These are phyloP conservation scores for Nasonia oneida DNA, from an alignment of 2,888 invertebrate species.

Conservation along the genomic window DNA sequence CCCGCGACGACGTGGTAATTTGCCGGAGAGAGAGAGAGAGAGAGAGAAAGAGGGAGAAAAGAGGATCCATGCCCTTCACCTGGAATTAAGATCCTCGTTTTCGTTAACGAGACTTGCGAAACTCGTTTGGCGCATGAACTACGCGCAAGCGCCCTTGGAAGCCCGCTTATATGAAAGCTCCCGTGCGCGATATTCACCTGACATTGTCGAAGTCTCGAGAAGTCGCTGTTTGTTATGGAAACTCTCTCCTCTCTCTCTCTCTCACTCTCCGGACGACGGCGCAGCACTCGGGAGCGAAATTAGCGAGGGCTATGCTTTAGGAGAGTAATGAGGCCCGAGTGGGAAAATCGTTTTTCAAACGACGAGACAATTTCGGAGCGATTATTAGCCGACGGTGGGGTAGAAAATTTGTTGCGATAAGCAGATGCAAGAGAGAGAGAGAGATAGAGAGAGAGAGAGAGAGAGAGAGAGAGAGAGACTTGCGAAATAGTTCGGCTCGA, in stretches of 20 bases:
- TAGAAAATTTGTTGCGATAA: constrained; percentile 37
- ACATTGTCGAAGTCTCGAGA: constrained; percentile 57
- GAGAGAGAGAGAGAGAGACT: background rate
- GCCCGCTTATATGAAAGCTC: background rate
- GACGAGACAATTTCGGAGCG: constrained; percentile 31
- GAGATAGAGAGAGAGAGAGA: background rate
- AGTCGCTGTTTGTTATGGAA: constrained; percentile 61
- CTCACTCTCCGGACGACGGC: background rate
- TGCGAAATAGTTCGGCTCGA: constrained; percentile 33
- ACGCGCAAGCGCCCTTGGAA: background rate
- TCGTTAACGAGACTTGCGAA: constrained; percentile 61
- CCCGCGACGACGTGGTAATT: constrained; percentile 45
- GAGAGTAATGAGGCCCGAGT: constrained; percentile 39
- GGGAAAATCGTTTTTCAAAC: constrained; percentile 55
- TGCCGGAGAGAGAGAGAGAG: no score
- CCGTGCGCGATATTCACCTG: constrained; percentile 46
- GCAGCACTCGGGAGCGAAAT: constrained; percentile 48
- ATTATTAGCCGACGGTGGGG: constrained; percentile 41
- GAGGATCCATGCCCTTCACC: constrained; percentile 41
- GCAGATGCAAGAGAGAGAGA: background rate
- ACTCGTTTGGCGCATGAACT: constrained; percentile 61
- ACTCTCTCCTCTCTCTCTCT: constrained; percentile 2
- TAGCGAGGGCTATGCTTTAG: constrained; percentile 53
- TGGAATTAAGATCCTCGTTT: constrained; percentile 60
- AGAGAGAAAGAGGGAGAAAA: background rate